These are phyloP conservation scores for Cerceris ruficornis DNA, from an alignment of 2,888 invertebrate species.

Conservation along the genomic window DNA sequence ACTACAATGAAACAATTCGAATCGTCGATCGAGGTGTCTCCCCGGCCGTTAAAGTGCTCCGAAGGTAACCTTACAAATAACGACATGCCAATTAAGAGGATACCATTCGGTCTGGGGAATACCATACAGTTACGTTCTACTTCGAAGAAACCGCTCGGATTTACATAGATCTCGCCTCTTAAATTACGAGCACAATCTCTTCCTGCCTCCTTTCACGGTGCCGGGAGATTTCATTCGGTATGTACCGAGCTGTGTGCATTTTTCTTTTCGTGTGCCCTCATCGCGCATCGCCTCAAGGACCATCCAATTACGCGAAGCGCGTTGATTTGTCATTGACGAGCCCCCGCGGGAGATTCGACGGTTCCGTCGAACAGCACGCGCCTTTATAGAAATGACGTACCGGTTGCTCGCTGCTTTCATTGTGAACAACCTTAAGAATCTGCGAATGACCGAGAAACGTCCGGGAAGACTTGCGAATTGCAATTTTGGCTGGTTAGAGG, in stretches of 20 bases:
- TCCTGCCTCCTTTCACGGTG: conserved; percentile 13
- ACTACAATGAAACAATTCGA: neutral
- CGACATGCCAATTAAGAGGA: conserved; percentile 10
- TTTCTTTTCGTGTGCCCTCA: neutral
- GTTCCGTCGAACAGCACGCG: neutral
- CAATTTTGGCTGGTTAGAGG: conserved; percentile 19
- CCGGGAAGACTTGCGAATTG: conserved; percentile 15
- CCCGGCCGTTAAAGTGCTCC: neutral
- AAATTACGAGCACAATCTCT: conserved; percentile 4
- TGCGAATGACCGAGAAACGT: conserved; percentile 21
- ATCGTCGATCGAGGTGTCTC: neutral
- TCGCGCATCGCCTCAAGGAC: conserved; percentile 30
- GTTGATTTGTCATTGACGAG: conserved; percentile 22
- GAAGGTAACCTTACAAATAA: conserved; percentile 23
- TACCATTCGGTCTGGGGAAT: neutral
- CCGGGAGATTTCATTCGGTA: conserved; percentile 8
- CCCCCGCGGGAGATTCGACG: conserved; percentile 7
- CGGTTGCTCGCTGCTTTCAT: conserved; percentile 1
- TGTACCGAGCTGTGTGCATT: neutral
- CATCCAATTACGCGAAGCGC: conserved; percentile 1
- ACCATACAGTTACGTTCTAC: conserved; percentile 1
- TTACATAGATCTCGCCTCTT: conserved; percentile 2
- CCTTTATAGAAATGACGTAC: conserved; percentile 34
- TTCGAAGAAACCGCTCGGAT: neutral
- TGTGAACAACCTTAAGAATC: neutral